phyloP scores from a whole-genome alignment of 1,140 invertebrate species.

The Lasaia peninsularis region DNA sequence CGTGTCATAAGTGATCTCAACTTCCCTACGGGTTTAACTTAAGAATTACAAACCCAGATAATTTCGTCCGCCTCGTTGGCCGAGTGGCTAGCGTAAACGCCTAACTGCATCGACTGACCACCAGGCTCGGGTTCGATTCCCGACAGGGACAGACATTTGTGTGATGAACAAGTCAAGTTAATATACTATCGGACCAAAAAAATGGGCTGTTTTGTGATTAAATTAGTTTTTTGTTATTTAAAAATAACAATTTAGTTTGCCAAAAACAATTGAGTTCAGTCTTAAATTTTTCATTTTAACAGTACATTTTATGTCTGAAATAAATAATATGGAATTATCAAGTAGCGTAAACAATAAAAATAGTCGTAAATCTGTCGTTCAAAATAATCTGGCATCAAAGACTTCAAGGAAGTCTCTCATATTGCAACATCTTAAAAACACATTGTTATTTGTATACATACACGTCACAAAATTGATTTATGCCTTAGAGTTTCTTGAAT shows the following conservation, averaged over 20 bases:
- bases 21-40: too few species aligned
- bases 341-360: conserved; percentile 4
- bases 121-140: too few species aligned
- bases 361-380: conserved; percentile 9
- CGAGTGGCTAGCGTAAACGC: too few species aligned
- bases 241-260: background rate
- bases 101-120: too few species aligned
- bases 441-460: conserved; percentile 18
- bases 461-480: conserved; percentile 17
- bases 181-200: too few species aligned
- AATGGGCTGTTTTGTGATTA: too few species aligned
- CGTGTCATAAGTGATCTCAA: too few species aligned
- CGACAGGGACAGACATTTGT: too few species aligned
- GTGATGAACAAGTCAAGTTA: too few species aligned
- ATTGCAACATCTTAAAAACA: conserved; percentile 20
- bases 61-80: too few species aligned
- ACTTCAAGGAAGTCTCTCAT: conserved; percentile 6
- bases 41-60: too few species aligned
- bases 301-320: background rate
- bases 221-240: background rate
- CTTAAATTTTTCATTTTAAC: background rate
- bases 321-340: conserved; percentile 5
- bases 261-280: background rate
- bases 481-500: background rate
- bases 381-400: conserved; percentile 7